Base-by-base conservation (phyloP, 2,888 invertebrate species). In the Thyatira batis region DNA sequence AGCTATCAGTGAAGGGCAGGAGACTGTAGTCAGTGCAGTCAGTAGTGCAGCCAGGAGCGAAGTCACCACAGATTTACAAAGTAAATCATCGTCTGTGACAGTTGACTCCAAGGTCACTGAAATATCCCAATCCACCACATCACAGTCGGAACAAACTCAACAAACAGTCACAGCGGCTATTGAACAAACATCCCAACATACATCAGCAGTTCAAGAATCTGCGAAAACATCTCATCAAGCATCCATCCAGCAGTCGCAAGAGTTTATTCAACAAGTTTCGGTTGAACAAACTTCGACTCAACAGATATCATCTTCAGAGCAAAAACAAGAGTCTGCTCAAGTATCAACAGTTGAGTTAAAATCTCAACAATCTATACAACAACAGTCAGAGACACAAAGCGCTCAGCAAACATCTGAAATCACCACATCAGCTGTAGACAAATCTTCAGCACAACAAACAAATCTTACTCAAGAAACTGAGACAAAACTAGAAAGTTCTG, bases 61-160 rank as follows among this genome's bases (percentile, higher is more conserved):
- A 74, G 76, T 84, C 70, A 78, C 75, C 67, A 71, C 81, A 65
- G 82, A 71, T 80, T 81, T 82, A 77, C 82, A 81, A 72, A 71
- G 71, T 73, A 85, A 85, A 82, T 85, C 85, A 82, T 85, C 85
- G 51, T 79, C 78, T 65, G 82, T 81, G 69, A 82, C 78, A 61
- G 71, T 72, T 60, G 73, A 75, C 63, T 80, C 82, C 57, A 76
- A 76, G 64, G 69, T 76, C 55, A 74, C 74, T 53, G 84, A 80
- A 57, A 60, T 54, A 54, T 73, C 71, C 52, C 75, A 79, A 58
- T 81, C 82, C 52, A 75, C 71, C 58, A 73, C 78, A 54, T 69
- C 68, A 57, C 71, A 78, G 63, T 78, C 78, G 53, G 78, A 76
- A 53, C 39, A 13, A 33, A 79, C 66, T 58, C 73, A 82, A 66